phyloP scores from a whole-genome alignment of 1,140 invertebrate species.

The Bombus waltoni region DNA sequence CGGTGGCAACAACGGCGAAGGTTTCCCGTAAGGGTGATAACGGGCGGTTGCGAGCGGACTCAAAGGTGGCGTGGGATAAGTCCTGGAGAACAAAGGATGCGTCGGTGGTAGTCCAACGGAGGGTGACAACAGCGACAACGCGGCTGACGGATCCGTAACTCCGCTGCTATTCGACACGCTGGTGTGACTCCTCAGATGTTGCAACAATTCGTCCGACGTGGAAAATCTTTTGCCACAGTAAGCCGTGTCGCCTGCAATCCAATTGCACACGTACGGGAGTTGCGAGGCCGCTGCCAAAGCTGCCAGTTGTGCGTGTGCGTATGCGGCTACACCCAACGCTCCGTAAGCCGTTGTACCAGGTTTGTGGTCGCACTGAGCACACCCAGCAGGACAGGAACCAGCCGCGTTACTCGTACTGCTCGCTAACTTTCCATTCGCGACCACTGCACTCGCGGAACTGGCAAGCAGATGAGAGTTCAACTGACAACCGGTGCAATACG shows the following conservation, averaged over 20 bases:
- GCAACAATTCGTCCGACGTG: constrained; percentile 94
- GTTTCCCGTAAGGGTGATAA: constrained; percentile 94
- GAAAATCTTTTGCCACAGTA: constrained; percentile 96
- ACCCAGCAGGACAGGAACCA: constrained; percentile 92
- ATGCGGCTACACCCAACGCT: constrained; percentile 82
- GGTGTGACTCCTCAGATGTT: constrained; percentile 95
- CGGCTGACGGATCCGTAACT: constrained; percentile 71
- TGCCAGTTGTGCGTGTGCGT: constrained; percentile 89
- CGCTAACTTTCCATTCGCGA: constrained; percentile 85
- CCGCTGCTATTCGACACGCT: constrained; percentile 72
- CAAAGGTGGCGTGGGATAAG: constrained; percentile 94
- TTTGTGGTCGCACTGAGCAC: constrained; percentile 94
- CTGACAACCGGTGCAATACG: constrained; percentile 95
- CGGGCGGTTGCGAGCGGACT: constrained; percentile 90
- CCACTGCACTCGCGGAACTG: constrained; percentile 70
- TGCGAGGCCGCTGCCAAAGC: constrained; percentile 89
- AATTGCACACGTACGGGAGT: constrained; percentile 94
- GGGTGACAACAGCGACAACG: constrained; percentile 83
- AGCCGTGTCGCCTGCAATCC: constrained; percentile 93
- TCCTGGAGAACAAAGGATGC: constrained; percentile 88
- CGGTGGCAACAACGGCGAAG: constrained; percentile 84
- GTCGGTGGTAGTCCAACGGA: constrained; percentile 83
- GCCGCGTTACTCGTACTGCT: constrained; percentile 67
- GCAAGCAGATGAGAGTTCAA: constrained; percentile 90
- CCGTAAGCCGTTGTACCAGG: constrained; percentile 80